These are phyloP conservation scores for Pardosa pseudoannulata DNA, from an alignment of 2,888 invertebrate genomes.

Conservation along the genomic window DNA sequence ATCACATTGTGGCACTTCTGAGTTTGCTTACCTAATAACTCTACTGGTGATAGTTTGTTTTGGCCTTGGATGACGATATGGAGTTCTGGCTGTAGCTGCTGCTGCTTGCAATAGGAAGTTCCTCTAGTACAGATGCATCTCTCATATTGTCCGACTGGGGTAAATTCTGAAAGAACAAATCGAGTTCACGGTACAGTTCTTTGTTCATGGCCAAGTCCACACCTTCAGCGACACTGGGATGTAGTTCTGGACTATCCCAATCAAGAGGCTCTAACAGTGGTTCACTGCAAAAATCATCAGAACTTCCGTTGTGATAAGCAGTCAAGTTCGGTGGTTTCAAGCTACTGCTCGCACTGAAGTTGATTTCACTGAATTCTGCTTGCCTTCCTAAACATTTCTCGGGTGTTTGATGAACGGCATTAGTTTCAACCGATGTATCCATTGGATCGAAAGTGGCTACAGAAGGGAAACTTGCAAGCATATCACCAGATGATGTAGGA, in stretches of 20 bases:
- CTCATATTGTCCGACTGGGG: not conserved
- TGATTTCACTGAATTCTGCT: not conserved
- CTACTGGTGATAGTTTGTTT: conserved; percentile 6
- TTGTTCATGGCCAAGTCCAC: not conserved
- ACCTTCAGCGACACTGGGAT: not conserved
- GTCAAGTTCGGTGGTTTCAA: not conserved
- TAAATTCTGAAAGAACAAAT: conserved; percentile 30
- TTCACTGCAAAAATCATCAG: not conserved
- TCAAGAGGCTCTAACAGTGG: not conserved
- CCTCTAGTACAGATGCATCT: not conserved
- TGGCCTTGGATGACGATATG: not conserved
- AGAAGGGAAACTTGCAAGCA: not conserved
- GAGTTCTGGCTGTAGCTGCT: not conserved
- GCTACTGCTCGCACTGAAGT: not conserved
- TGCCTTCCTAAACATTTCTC: not conserved
- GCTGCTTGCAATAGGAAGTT: not conserved
- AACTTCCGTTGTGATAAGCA: not conserved
- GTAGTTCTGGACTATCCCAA: not conserved
- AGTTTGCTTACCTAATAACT: not conserved
- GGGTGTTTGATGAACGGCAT: not conserved
- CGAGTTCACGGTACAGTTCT: conserved; percentile 43
- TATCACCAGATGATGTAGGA: not conserved
- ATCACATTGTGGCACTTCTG: no score
- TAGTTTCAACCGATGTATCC: not conserved
- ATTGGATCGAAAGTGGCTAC: not conserved